Evolutionary conservation across 1,140 invertebrate species (phyloP).

Genomic region (Dendroctonus valens): DNA sequence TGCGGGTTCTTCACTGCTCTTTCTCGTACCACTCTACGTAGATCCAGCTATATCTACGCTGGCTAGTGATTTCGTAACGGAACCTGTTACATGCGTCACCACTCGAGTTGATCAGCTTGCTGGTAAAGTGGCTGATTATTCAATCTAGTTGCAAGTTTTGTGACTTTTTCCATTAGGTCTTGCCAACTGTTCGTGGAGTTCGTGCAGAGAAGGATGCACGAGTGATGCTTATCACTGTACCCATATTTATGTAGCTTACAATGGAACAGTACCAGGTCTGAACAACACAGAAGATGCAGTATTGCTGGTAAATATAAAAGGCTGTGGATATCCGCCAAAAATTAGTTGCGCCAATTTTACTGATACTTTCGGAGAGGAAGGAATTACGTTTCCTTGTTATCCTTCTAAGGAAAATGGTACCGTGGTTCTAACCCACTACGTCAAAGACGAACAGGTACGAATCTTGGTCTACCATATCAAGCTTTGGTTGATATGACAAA

Average conservation of each 20-base stretch:
- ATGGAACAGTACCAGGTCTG: conserved; percentile 44
- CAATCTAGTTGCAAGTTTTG: conserved; percentile 39
- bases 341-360: conserved; percentile 85
- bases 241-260: conserved; percentile 81
- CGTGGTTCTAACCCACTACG: conserved; percentile 77
- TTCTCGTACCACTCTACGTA: conserved; percentile 85
- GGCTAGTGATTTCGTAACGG: conserved; percentile 76
- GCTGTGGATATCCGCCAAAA: conserved; percentile 84
- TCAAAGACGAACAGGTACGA: conserved; percentile 66
- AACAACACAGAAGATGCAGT: conserved; percentile 61
- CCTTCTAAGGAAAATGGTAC: conserved; percentile 79
- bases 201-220: conserved; percentile 84
- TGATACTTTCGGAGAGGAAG: conserved; percentile 69
- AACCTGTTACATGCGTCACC: conserved; percentile 76
- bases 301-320: conserved; percentile 76
- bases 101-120: conserved; percentile 70
- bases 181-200: conserved; percentile 83
- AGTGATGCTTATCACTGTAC: conserved; percentile 83
- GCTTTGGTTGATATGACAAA: too few species aligned
- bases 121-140: conserved; percentile 10
- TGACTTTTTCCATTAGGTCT: conserved; percentile 51
- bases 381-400: conserved; percentile 77
- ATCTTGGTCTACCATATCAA: neutral
- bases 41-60: conserved; percentile 87
- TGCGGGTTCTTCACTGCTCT: conserved; percentile 77